Evolutionary conservation across 2,797 vertebrate species (phyloP), one percentile per base, ranked within the genome.

Genomic region (Sebastes paucispinis): DNA sequence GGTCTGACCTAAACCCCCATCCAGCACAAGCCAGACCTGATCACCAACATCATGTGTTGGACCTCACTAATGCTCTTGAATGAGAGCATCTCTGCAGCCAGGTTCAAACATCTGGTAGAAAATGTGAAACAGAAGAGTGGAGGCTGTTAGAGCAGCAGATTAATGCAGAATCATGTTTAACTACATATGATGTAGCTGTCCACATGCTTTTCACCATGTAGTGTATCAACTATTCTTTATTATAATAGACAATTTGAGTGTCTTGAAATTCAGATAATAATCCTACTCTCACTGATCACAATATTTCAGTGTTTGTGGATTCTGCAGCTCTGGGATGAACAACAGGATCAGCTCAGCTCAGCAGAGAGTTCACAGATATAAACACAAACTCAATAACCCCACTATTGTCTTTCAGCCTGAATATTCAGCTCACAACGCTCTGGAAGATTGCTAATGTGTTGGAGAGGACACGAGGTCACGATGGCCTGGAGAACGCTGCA

Each of bases 391-490:
- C 80, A 11, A 5, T 69, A 69, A 83, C 82, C 54, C 11, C 22
- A 3, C 10, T 8, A 2, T 43, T 55, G 72, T 73, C 72, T 64
- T 64, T 80, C 68, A 65, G 76, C 55, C 18, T 76, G 74, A 79
- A 83, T 71, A 72, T 82, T 81, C 83, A 52, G 73, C 70, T 63
- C 81, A 8, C 77, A 52, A 12, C 2, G 13, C 80, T 66, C 69
- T 60, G 18, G 16, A 69, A 84, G 76, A 77, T 50, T 77, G 73
- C 62, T 83, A 82, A 89, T 84, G 81, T 77, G 77, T 69, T 63
- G 4, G 1, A 13, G 67, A 68, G 82, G 82, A 52, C 82, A 25
- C 0, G 5, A 55, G 87, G 77, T 84, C 73, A 62, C 6, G 0
- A 0, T 10, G 69, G 63, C 67, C 27, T 64, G 72, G 31, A 86